phyloP scores from a whole-genome alignment of 2,888 invertebrate species.

The Choristoneura rosaceana region DNA sequence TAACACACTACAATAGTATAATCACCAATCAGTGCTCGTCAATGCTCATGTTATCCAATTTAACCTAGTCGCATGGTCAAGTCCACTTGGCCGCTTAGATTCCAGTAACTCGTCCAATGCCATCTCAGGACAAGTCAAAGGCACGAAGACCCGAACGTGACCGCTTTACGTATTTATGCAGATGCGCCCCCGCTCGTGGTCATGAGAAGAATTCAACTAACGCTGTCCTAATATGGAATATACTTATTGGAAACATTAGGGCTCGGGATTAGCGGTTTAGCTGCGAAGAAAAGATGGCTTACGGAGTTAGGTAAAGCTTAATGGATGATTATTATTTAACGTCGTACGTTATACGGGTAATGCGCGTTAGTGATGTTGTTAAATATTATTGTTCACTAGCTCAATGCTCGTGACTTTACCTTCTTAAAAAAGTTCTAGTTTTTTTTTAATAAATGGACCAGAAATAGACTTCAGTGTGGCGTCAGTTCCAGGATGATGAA shows the following conservation, averaged over 20 bases:
- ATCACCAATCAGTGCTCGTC: too few relatives aligned
- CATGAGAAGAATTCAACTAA: conserved; percentile 72
- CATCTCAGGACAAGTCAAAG: conserved; percentile 63
- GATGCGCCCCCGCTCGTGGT: conserved; percentile 59
- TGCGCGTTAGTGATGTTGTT: not conserved
- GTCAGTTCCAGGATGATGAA: too few relatives aligned
- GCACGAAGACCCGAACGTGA: conserved; percentile 73
- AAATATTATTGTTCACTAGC: not conserved
- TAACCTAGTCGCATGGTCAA: not conserved
- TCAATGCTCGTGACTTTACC: too few relatives aligned
- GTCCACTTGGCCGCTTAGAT: not conserved
- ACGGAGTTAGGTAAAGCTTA: conserved; percentile 9
- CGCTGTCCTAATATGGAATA: conserved; percentile 59
- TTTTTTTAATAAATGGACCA: too few relatives aligned
- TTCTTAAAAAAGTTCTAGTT: too few relatives aligned
- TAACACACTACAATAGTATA: too few relatives aligned
- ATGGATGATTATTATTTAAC: conserved; percentile 18
- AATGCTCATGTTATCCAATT: not conserved
- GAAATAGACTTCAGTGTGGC: too few relatives aligned
- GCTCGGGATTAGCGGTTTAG: conserved; percentile 21
- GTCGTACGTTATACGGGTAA: not conserved
- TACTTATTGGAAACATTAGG: conserved; percentile 62
- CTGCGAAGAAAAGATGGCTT: conserved; percentile 19
- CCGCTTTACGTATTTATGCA: conserved; percentile 82
- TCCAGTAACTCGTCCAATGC: conserved; percentile 26